Percentiles rank a stretch among this genome's conserved stretches.
These are phyloP conservation scores for Sitta europaea DNA, from an alignment of 2,113 vertebrate genomes.

Conservation along the genomic window DNA sequence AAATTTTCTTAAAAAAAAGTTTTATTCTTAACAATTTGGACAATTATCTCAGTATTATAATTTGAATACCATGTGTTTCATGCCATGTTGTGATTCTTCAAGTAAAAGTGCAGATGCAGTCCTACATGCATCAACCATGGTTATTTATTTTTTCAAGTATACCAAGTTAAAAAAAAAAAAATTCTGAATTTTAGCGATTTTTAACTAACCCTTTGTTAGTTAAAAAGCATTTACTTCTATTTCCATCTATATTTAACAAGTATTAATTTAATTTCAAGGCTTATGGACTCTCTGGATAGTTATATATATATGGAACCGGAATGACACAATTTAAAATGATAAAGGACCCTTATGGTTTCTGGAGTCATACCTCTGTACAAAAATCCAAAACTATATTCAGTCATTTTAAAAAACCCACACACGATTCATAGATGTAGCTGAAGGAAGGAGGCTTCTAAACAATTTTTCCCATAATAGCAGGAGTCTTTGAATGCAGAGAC, in stretches of 20 bases:
- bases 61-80: not conserved
- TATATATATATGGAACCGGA: not conserved
- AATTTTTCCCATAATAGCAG: not conserved
- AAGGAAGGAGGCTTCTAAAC: not conserved
- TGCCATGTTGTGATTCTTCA: not conserved
- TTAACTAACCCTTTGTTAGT: not conserved
- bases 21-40: not conserved
- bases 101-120: not conserved
- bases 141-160: not conserved
- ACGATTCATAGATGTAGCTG: not conserved
- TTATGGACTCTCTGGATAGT: not conserved
- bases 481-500: not conserved
- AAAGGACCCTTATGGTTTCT: not conserved
- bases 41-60: not conserved
- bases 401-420: rapidly evolving
- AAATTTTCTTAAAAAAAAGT: not conserved
- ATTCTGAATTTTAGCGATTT: not conserved
- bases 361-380: not conserved
- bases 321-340: not conserved
- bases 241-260: not conserved
- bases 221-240: not conserved
- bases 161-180: not conserved
- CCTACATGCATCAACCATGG: not conserved
- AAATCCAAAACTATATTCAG: not conserved
- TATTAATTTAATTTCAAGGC: not conserved